These are phyloP conservation scores for Coelogynopora nodosa DNA, from an alignment of 2,888 invertebrate genomes.

Conservation along the genomic window DNA sequence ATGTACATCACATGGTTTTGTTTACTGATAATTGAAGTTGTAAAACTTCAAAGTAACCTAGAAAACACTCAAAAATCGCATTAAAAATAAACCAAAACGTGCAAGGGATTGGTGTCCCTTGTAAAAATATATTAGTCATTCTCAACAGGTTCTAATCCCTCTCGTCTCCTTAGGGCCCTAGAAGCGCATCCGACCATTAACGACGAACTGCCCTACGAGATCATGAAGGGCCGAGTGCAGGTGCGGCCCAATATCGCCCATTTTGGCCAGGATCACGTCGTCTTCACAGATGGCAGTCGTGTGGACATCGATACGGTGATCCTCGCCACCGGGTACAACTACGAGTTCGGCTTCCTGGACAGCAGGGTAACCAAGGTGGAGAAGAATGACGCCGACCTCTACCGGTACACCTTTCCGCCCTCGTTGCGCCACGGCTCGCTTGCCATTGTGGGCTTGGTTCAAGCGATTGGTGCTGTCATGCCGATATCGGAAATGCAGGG, in stretches of 20 bases:
- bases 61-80: neutral
- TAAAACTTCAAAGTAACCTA: neutral
- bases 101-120: neutral
- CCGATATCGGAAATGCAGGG: conserved; percentile 62
- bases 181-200: conserved; percentile 61
- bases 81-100: neutral
- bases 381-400: conserved; percentile 58
- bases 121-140: neutral
- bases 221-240: conserved; percentile 58
- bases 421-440: conserved; percentile 55
- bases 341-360: conserved; percentile 56
- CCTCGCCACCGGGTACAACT: conserved; percentile 62
- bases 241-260: conserved; percentile 55
- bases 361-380: conserved; percentile 53
- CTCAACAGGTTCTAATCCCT: neutral
- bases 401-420: conserved; percentile 62
- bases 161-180: conserved; percentile 51
- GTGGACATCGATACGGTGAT: conserved; percentile 58
- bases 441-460: conserved; percentile 60
- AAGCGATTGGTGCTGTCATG: conserved; percentile 62
- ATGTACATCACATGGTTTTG: no score
- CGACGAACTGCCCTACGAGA: conserved; percentile 63
- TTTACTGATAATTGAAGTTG: no score
- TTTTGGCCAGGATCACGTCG: conserved; percentile 53
- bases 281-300: conserved; percentile 55